phyloP scores from a whole-genome alignment of 2,113 vertebrate genomes.

The Hemiscyllium ocellatum region DNA sequence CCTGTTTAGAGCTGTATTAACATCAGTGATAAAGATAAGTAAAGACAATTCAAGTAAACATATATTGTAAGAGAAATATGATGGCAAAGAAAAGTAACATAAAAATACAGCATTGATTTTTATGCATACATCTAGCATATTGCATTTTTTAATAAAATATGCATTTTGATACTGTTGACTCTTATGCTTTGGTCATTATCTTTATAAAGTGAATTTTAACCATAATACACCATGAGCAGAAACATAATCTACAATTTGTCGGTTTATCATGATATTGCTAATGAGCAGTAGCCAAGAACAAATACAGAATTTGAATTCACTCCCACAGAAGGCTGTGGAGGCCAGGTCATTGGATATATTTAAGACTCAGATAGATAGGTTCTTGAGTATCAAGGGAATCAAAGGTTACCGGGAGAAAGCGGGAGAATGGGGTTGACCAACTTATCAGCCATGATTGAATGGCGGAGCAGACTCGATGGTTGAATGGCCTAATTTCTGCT shows the following conservation, averaged over 20 bases:
- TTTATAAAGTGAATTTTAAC: neutral
- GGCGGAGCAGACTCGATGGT: too few relatives aligned
- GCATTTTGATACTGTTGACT: neutral
- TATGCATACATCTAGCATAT: too few relatives aligned
- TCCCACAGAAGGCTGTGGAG: too few relatives aligned
- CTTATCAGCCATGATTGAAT: too few relatives aligned
- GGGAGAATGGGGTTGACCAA: too few relatives aligned
- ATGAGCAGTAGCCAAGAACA: neutral
- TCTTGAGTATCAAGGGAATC: too few relatives aligned
- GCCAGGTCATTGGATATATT: too few relatives aligned
- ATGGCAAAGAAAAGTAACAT: slow-evolving; percentile 5
- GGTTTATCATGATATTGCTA: too few relatives aligned
- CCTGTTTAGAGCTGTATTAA: slow-evolving; percentile 35
- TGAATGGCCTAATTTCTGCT: too few relatives aligned
- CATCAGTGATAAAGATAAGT: slow-evolving; percentile 24
- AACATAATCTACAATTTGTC: neutral
- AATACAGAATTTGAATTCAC: neutral
- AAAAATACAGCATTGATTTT: neutral
- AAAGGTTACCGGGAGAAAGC: too few relatives aligned
- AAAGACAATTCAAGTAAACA: slow-evolving; percentile 31
- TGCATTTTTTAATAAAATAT: neutral
- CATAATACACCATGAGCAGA: neutral
- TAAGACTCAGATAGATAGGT: too few relatives aligned
- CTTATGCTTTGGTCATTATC: neutral
- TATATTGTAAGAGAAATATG: neutral